A percentile compares a stretch with the other conserved stretches of the same genome.
Conservation (phyloP, 2,113 vertebrate species). For the Hassar affinis region DNA sequence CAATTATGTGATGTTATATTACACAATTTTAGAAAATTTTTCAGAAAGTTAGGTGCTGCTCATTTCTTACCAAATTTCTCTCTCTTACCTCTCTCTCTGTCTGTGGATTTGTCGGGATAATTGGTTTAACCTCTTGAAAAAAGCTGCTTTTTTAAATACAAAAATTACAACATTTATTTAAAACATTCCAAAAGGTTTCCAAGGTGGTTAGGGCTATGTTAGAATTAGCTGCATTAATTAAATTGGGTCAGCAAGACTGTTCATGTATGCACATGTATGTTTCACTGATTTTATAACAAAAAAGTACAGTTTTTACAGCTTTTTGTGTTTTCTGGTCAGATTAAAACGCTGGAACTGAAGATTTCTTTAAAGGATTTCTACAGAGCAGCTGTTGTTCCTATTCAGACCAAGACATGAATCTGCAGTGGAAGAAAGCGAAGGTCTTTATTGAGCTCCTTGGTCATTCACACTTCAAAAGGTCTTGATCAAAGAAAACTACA, state of each 20-base stretch:
- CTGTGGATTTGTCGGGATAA: neutral
- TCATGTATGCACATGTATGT: neutral
- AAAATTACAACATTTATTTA: neutral
- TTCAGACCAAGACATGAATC: neutral
- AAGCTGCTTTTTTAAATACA: neutral
- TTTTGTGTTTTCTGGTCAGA: neutral
- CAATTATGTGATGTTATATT: neutral
- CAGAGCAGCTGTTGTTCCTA: neutral
- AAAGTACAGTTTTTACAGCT: neutral
- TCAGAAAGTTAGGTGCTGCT: slow-evolving; percentile 1
- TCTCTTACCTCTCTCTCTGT: neutral
- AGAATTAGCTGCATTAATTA: neutral
- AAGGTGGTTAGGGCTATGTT: neutral
- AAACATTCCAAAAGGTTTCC: neutral
- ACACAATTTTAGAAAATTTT: neutral
- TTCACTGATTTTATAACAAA: neutral
- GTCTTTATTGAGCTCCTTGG: neutral
- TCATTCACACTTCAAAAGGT: slow-evolving; percentile 4
- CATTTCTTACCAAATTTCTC: neutral
- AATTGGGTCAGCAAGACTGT: neutral
- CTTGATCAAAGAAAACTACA: slow-evolving; percentile 3
- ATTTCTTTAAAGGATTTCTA: neutral
- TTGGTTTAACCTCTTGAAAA: neutral
- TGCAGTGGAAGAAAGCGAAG: neutral
- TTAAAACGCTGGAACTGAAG: neutral